A percentile compares a stretch with the other conserved stretches of the same genome.
These are phyloP conservation scores for Lepidochrysops patricia DNA, from an alignment of 2,888 invertebrate genomes.

Conservation along the genomic window DNA sequence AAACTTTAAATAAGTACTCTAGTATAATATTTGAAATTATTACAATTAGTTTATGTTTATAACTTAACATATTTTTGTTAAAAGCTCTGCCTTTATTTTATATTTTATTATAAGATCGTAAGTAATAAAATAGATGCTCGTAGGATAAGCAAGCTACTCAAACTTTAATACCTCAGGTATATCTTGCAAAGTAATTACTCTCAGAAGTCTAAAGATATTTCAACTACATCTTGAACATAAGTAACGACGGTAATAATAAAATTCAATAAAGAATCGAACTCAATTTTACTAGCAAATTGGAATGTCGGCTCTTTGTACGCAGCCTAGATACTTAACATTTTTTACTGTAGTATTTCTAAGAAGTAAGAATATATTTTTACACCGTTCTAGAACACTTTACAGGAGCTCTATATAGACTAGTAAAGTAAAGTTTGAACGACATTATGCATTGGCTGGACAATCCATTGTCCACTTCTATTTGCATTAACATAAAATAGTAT, in stretches of 20 bases:
- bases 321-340: neutral
- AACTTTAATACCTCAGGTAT: neutral
- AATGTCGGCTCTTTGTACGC: neutral
- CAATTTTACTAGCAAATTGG: neutral
- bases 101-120: neutral
- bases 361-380: neutral
- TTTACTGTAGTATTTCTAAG: neutral
- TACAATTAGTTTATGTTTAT: too few relatives aligned
- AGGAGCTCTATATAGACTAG: neutral
- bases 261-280: neutral
- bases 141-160: neutral
- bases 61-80: too few relatives aligned
- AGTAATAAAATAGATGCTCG: neutral
- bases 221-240: neutral
- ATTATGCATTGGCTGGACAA: neutral
- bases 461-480: too few relatives aligned
- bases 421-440: neutral
- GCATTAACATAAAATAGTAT: too few relatives aligned
- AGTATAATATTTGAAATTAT: too few relatives aligned
- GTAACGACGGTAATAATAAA: neutral
- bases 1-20: too few relatives aligned
- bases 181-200: neutral
- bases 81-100: too few relatives aligned
- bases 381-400: neutral
- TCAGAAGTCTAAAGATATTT: neutral